Conservation (phyloP, 2,113 vertebrate species). For the Hypanus sabinus region DNA sequence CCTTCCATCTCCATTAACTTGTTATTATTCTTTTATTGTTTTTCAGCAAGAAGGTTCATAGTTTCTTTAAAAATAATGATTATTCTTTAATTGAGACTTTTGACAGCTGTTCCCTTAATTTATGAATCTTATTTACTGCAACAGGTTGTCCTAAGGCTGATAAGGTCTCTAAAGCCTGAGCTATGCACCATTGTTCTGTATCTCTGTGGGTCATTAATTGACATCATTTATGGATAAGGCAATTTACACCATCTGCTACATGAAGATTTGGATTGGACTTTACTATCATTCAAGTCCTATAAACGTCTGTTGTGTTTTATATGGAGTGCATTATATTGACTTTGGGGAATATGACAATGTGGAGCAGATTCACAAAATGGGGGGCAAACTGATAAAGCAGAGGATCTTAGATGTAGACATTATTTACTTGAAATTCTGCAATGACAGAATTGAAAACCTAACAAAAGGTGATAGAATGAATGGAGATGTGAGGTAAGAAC, state of each 20-base stretch:
- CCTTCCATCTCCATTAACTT: neutral
- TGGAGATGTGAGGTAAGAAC: no score
- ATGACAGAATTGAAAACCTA: neutral
- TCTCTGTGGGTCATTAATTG: conserved; percentile 26
- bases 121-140: neutral
- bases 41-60: neutral
- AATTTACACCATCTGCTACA: conserved; percentile 35
- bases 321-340: neutral
- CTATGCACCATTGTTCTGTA: neutral
- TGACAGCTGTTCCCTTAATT: neutral
- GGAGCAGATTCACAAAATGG: neutral
- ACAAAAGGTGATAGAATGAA: neutral
- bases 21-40: neutral
- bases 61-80: neutral
- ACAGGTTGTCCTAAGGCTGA: neutral
- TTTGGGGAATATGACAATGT: neutral
- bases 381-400: neutral
- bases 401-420: neutral
- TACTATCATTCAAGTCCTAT: neutral
- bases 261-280: conserved; percentile 27
- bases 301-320: conserved; percentile 10
- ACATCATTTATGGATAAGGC: conserved; percentile 11
- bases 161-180: neutral
- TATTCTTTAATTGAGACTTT: neutral
- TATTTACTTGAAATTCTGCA: neutral